phyloP scores from a whole-genome alignment of 1,140 invertebrate genomes.

The Drosophila kanapiae region DNA sequence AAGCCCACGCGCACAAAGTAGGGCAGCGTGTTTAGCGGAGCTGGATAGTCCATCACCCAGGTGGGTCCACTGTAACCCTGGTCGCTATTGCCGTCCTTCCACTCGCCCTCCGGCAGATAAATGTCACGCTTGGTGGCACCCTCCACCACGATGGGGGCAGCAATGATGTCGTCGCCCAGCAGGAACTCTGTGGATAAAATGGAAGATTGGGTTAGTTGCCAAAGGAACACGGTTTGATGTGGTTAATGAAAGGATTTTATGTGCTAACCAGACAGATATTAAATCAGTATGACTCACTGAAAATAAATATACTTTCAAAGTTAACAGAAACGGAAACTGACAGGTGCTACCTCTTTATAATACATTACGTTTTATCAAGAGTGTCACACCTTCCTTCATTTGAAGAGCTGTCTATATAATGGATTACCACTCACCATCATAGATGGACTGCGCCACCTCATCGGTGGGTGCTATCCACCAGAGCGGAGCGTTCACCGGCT shows the following conservation, averaged over 20 bases:
- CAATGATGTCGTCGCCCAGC: conserved; percentile 93
- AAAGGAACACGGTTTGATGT: too few species aligned
- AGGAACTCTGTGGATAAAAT: conserved; percentile 89
- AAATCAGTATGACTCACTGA: not conserved
- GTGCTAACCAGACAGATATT: not conserved
- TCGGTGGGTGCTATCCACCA: conserved; percentile 95
- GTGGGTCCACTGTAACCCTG: conserved; percentile 87
- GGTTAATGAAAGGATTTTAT: too few species aligned
- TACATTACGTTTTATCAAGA: not conserved
- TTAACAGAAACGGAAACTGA: not conserved
- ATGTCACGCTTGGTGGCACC: conserved; percentile 89
- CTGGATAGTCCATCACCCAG: conserved; percentile 89
- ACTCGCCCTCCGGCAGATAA: conserved; percentile 91
- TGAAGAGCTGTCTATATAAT: not conserved
- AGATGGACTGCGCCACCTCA: conserved; percentile 88
- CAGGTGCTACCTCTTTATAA: not conserved
- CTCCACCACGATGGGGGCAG: conserved; percentile 92
- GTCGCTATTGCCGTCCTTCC: conserved; percentile 87
- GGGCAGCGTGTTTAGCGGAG: conserved; percentile 89
- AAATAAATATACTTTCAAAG: not conserved
- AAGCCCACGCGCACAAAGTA: conserved; percentile 86
- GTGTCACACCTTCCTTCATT: not conserved
- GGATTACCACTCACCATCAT: conserved; percentile 87
- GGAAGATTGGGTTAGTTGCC: not conserved
- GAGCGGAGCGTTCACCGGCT: conserved; percentile 94